Conservation (phyloP, 37 sponge, comb jelly and placozoan genomes). For the Tethya wilhelma region DNA sequence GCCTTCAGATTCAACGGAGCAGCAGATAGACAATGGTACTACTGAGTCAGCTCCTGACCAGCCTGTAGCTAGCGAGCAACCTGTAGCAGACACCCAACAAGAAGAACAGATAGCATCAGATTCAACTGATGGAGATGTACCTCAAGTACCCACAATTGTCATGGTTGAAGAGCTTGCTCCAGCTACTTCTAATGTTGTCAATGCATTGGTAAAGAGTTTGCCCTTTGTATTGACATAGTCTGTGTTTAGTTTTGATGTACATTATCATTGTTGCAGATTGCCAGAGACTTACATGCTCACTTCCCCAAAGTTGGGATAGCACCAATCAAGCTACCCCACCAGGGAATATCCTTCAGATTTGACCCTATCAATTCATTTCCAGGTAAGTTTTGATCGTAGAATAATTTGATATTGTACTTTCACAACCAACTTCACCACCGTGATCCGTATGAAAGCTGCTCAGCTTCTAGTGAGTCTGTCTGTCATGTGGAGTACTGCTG, state of each 20-base stretch:
- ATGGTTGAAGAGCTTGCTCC: slow-evolving; percentile 28
- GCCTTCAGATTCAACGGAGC: too few species aligned
- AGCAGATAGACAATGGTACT: too few species aligned
- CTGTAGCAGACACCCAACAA: not conserved
- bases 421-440: too few species aligned
- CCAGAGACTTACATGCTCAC: slow-evolving; percentile 41
- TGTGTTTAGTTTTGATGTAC: not conserved
- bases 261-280: slow-evolving; percentile 47
- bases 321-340: slow-evolving; percentile 42
- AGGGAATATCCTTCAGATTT: slow-evolving; percentile 73
- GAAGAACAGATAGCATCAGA: not conserved
- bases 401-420: too few species aligned
- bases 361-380: slow-evolving; percentile 81
- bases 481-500: too few species aligned
- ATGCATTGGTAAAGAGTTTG: slow-evolving; percentile 30
- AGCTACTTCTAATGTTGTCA: slow-evolving; percentile 48
- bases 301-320: slow-evolving; percentile 69
- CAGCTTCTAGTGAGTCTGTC: too few species aligned
- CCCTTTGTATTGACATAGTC: not conserved
- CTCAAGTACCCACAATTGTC: not conserved
- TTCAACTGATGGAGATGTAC: not conserved
- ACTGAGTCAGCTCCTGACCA: not conserved
- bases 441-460: too few species aligned
- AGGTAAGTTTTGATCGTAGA: too few species aligned
- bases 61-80: not conserved